Evolutionary conservation across 2,113 vertebrate genomes (phyloP).

Genomic region (Falco punctatus): DNA sequence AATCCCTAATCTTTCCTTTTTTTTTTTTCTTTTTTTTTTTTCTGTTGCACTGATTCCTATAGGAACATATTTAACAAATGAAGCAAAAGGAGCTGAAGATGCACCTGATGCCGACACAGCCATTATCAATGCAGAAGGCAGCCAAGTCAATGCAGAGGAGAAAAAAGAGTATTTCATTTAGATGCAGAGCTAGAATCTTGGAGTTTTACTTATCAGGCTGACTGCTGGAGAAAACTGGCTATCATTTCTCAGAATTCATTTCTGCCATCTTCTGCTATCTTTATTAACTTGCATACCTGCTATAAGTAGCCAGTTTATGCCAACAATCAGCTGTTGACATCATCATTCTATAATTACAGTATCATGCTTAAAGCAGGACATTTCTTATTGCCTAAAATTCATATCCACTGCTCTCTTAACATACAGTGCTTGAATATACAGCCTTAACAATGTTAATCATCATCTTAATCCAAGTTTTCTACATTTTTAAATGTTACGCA

Average conservation of each 20-base stretch:
- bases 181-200: constrained; percentile 80
- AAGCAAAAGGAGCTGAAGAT: constrained; percentile 98
- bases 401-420: constrained; percentile 81
- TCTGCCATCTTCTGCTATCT: constrained; percentile 77
- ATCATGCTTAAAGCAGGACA: constrained; percentile 80
- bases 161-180: constrained; percentile 99
- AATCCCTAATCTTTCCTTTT: neutral
- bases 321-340: constrained; percentile 82
- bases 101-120: constrained; percentile 97
- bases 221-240: constrained; percentile 85
- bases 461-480: constrained; percentile 74
- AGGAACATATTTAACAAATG: constrained; percentile 99
- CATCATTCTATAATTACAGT: constrained; percentile 79
- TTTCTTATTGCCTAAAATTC: constrained; percentile 85
- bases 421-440: constrained; percentile 97
- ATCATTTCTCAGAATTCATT: constrained; percentile 79
- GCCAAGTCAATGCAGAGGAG: constrained; percentile 97
- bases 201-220: constrained; percentile 81
- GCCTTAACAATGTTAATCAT: constrained; percentile 86
- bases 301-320: constrained; percentile 82
- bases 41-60: constrained; percentile 54
- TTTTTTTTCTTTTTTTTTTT: neutral
- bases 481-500: constrained; percentile 69
- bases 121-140: constrained; percentile 98
- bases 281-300: constrained; percentile 79